Base-by-base conservation (phyloP, 2,797 vertebrate genomes). In the Acanthiza pusilla region DNA sequence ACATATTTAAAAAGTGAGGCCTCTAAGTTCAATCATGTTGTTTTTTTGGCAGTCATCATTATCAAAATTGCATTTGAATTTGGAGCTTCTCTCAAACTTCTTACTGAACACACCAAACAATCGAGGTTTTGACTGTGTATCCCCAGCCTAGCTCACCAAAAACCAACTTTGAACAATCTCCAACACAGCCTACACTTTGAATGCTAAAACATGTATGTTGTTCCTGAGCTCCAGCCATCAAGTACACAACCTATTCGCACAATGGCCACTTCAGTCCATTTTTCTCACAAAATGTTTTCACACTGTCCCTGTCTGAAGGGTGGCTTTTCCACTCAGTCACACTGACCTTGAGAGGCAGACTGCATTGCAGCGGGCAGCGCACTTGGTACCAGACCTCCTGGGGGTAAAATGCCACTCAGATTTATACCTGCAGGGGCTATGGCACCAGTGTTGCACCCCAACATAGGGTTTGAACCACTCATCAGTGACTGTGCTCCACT, bases 401-500 rank as follows among this genome's bases (percentile, higher is more conserved):
- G 97, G 54, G 99, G 99, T 96, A 99, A 98, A 97, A 99, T 98
- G 97, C 99, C 98, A 96, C 99, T 98, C 95, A 99, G 97, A 96
- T 98, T 99, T 96, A 99, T 98, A 94, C 99, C 98, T 89, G 98
- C 94, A 96, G 98, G 97, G 89, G 98, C 96, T 95, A 98, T 92
- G 96, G 98, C 97, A 96, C 98, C 98, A 97, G 98, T 97, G 97
- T 98, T 98, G 96, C 98, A 98, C 91, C 98, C 98, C 97, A 99
- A 96, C 99, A 99, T 98, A 55, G 99, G 97, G 96, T 98, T 99
- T 91, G 99, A 99, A 96, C 99, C 98, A 91, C 98, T 99, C 99
- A 99, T 99, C 98, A 99, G 96, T 85, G 99, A 98, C 98, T 99
- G 99, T 77, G 99, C 98, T 97, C 99, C 99, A 98, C 99, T 99